Conservation (phyloP, 2,888 invertebrate genomes). For the Actias luna region DNA sequence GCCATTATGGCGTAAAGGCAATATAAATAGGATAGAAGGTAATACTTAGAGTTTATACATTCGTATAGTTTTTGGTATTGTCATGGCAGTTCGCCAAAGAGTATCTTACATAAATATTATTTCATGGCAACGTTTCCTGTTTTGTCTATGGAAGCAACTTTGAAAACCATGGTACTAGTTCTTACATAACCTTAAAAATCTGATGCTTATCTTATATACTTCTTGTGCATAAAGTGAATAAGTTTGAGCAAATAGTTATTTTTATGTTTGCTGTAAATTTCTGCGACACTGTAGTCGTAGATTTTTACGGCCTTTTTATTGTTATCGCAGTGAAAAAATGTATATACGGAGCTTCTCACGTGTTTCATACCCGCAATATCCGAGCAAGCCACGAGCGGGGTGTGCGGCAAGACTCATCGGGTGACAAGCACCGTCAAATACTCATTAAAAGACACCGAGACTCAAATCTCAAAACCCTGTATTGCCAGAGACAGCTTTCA, state of each 20-base stretch:
- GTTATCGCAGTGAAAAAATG: neutral
- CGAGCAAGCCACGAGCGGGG: too few species aligned
- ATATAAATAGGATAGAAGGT: conserved; percentile 9
- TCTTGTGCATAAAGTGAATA: neutral
- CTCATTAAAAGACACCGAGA: too few species aligned
- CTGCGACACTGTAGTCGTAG: neutral
- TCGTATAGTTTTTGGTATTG: conserved; percentile 28
- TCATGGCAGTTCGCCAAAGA: conserved; percentile 62
- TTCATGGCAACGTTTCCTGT: neutral
- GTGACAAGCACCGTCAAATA: too few species aligned
- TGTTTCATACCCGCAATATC: too few species aligned
- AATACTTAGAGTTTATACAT: conserved; percentile 3
- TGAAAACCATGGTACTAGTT: neutral
- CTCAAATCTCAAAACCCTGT: too few species aligned
- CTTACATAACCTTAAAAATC: neutral
- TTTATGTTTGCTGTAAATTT: neutral
- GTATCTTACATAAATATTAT: conserved; percentile 17
- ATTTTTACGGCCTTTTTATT: neutral
- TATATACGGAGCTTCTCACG: too few species aligned
- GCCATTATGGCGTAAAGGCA: neutral
- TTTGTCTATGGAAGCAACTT: neutral
- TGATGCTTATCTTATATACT: neutral
- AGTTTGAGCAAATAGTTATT: neutral
- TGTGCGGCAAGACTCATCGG: too few species aligned
- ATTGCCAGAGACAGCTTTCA: too few species aligned